These are phyloP conservation scores for Hypercompe scribonia DNA, from an alignment of 2,888 invertebrate genomes.

Conservation along the genomic window DNA sequence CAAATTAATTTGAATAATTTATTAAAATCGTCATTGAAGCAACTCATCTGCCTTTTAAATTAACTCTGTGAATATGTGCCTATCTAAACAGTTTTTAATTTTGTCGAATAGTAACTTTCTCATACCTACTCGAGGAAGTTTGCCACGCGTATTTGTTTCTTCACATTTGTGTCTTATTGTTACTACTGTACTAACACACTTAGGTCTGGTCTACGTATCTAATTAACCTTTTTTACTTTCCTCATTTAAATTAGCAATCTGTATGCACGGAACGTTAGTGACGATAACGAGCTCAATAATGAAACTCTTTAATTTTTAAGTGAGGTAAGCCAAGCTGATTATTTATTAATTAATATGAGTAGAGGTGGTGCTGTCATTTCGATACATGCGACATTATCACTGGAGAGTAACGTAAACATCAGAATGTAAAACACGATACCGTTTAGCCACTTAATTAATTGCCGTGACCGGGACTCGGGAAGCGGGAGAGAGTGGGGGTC, in stretches of 20 bases:
- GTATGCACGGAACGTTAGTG: slow-evolving; percentile 75
- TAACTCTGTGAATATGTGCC: slow-evolving; percentile 70
- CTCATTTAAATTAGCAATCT: slow-evolving; percentile 78
- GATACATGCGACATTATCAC: slow-evolving; percentile 79
- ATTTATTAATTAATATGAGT: slow-evolving; percentile 83
- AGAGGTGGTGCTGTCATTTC: slow-evolving; percentile 74
- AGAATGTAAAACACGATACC: slow-evolving; percentile 84
- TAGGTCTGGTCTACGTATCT: slow-evolving; percentile 43
- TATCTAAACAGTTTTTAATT: slow-evolving; percentile 62
- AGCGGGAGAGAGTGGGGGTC: slow-evolving; percentile 63
- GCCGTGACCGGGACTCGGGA: slow-evolving; percentile 74
- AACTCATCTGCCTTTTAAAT: slow-evolving; percentile 53
- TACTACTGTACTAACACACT: slow-evolving; percentile 18
- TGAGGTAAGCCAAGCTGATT: slow-evolving; percentile 77
- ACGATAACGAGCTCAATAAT: slow-evolving; percentile 77
- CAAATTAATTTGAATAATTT: slow-evolving; percentile 11
- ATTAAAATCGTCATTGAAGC: slow-evolving; percentile 27
- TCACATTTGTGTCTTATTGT: slow-evolving; percentile 25
- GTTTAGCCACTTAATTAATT: slow-evolving; percentile 86
- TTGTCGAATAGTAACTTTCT: slow-evolving; percentile 62
- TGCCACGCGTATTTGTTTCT: slow-evolving; percentile 26
- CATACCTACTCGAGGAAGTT: slow-evolving; percentile 48
- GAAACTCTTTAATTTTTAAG: slow-evolving; percentile 82
- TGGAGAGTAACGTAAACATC: slow-evolving; percentile 84
- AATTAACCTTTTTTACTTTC: slow-evolving; percentile 63